These are phyloP conservation scores for Ochropleura leucogaster DNA, from an alignment of 2,888 invertebrate species.

Conservation along the genomic window DNA sequence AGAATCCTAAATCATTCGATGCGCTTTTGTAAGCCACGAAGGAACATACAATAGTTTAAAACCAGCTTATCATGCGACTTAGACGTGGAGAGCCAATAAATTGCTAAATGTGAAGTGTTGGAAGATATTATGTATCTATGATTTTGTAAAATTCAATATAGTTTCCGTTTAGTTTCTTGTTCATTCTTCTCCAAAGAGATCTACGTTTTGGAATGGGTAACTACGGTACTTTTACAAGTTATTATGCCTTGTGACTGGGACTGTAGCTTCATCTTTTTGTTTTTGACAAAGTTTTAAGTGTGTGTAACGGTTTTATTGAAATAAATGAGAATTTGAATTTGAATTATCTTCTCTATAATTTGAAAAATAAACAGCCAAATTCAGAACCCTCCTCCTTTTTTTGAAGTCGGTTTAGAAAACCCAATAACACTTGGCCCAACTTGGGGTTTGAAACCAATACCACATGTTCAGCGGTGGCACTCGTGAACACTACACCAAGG, in stretches of 20 bases:
- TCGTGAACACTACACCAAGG: neutral
- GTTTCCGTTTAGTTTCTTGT: too few species aligned
- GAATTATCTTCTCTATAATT: too few species aligned
- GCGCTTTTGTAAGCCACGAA: slow-evolving; percentile 4
- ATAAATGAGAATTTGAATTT: too few species aligned
- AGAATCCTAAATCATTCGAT: neutral
- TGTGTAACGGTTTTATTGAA: too few species aligned
- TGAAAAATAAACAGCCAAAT: too few species aligned
- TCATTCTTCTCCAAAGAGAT: neutral
- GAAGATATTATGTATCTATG: slow-evolving; percentile 12
- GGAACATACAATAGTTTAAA: slow-evolving; percentile 11
- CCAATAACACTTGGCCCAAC: neutral
- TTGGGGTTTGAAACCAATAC: neutral
- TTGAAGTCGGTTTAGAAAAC: neutral
- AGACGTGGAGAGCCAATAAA: slow-evolving; percentile 28
- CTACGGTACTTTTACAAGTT: too few species aligned
- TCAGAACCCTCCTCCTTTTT: too few species aligned
- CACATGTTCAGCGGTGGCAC: neutral
- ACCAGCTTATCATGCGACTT: slow-evolving; percentile 2
- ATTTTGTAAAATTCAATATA: too few species aligned
- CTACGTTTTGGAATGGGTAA: neutral
- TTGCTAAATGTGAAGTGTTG: slow-evolving; percentile 21
- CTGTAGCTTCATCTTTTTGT: too few species aligned
- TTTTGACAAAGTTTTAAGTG: too few species aligned
- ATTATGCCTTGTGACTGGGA: too few species aligned